Evolutionary conservation across 2,888 invertebrate genomes (phyloP), one percentile per base, ranked within the genome.

Genomic region (Platycnemis pennipes): DNA sequence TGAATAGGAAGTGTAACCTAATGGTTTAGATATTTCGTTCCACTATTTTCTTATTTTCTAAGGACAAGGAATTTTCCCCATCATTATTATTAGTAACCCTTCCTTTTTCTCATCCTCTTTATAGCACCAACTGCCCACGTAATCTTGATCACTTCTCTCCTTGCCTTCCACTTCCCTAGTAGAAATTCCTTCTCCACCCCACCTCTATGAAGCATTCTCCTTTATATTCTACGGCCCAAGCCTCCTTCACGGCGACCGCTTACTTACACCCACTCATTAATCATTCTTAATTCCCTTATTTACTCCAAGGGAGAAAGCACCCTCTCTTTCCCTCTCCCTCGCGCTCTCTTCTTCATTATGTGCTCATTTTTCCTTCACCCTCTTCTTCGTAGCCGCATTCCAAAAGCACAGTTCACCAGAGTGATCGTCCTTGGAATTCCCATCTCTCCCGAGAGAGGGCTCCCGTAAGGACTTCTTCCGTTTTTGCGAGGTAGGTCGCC

Each of bases 251-350:
- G 37, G 77, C 37, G 31, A 77, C 77, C 77, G 11, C 77, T 77
- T 77, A 31, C 77, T 77, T 77, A 77, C 77, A 37, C 77, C 37
- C 77, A 31, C 77, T 77, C 77, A 77, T 37, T 77, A 77, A 77
- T 77, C 77, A 77, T 77, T 77, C 77, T 77, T 77, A 77, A 77
- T 77, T 77, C 77, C 37, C 77, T 77, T 77, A 77, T 77, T 77
- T 77, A 77, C 77, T 77, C 77, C 37, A 13, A 11, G 37, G 37
- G 37, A 37, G 77, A 77, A 37, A 16, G 13, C 37, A 77, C 37
- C 37, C 77, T 37, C 37, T 37, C 16, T 77, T 77, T 26, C 63
- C 31, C 77, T 13, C 37, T 77, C 77, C 13, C 77, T 77, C 19
- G 13, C 19, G 0, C 3, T 11, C 49, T 3, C 49, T 49, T 63